Percentiles rank a stretch among this genome's conserved stretches.
Conservation (phyloP, 1,140 invertebrate genomes). For the Euura lappo region DNA sequence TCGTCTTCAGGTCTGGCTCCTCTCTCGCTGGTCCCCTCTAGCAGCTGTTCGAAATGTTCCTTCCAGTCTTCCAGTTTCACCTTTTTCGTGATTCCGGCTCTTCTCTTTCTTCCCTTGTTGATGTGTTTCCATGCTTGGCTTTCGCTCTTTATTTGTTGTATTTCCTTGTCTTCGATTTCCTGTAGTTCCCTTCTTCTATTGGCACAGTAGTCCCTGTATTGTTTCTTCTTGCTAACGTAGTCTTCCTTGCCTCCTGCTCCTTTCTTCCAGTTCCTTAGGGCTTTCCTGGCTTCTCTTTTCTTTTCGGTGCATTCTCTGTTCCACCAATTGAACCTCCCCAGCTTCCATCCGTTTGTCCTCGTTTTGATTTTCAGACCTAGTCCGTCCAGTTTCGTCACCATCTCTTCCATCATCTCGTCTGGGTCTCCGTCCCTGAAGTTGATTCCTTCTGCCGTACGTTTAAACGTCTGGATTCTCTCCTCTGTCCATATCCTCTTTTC, state of each 20-base stretch:
- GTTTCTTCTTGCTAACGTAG: background rate
- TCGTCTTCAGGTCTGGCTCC: background rate
- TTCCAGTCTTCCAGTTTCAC: background rate
- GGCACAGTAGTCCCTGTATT: background rate
- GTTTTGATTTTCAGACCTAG: background rate
- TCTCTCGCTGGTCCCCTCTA: background rate
- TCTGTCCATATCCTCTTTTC: background rate
- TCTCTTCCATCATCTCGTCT: background rate
- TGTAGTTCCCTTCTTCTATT: background rate
- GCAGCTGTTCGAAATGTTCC: background rate
- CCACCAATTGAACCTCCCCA: background rate
- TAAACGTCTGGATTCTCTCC: background rate
- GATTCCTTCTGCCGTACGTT: background rate
- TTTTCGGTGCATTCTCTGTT: background rate
- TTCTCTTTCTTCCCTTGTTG: background rate
- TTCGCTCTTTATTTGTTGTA: background rate
- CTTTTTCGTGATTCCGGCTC: background rate
- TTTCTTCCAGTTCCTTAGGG: background rate
- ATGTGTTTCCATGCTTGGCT: background rate
- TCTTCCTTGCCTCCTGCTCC: background rate
- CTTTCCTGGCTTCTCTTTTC: background rate
- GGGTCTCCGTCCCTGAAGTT: background rate
- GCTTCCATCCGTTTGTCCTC: background rate
- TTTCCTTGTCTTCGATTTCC: background rate
- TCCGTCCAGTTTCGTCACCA: background rate